Conservation (phyloP, 2,113 vertebrate species). For the Amblyopsis rosae region DNA sequence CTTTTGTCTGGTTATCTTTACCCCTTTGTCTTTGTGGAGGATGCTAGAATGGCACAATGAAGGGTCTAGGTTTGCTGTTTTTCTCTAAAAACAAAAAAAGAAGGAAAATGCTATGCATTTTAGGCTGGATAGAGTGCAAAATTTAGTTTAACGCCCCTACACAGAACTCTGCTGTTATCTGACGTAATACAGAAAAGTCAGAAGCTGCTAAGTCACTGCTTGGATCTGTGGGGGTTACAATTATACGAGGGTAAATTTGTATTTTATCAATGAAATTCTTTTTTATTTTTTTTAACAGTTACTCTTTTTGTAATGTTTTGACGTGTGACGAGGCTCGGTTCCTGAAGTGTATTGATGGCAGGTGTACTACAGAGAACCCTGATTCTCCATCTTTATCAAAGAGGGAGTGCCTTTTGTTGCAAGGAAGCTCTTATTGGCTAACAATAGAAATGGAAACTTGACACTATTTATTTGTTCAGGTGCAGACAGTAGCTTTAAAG, state of each 20-base stretch:
- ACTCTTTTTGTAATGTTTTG: conserved; percentile 68
- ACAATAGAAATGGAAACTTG: conserved; percentile 57
- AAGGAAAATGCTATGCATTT: conserved; percentile 77
- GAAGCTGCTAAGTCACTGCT: conserved; percentile 78
- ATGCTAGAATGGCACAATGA: conserved; percentile 77
- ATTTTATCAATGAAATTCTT: conserved; percentile 64
- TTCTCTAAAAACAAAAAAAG: conserved; percentile 16
- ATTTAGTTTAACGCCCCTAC: conserved; percentile 64
- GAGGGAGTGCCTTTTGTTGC: conserved; percentile 57
- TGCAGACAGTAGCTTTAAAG: conserved; percentile 85
- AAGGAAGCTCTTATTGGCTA: conserved; percentile 78
- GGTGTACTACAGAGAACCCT: conserved; percentile 90
- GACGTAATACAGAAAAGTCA: conserved; percentile 85
- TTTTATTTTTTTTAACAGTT: conserved; percentile 77
- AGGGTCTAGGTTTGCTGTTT: conserved; percentile 49
- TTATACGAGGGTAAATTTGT: conserved; percentile 57
- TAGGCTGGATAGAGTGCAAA: conserved; percentile 78
- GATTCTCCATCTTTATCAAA: conserved; percentile 66
- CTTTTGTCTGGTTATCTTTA: conserved; percentile 43
- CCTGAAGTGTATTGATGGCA: conserved; percentile 72
- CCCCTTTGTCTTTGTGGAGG: conserved; percentile 65
- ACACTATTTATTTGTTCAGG: conserved; percentile 86
- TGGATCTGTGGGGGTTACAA: conserved; percentile 78
- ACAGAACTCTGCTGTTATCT: conserved; percentile 81
- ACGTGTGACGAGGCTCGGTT: conserved; percentile 47